Evolutionary conservation across 1,140 invertebrate genomes (phyloP).

Genomic region (Vollenhovia emeryi): DNA sequence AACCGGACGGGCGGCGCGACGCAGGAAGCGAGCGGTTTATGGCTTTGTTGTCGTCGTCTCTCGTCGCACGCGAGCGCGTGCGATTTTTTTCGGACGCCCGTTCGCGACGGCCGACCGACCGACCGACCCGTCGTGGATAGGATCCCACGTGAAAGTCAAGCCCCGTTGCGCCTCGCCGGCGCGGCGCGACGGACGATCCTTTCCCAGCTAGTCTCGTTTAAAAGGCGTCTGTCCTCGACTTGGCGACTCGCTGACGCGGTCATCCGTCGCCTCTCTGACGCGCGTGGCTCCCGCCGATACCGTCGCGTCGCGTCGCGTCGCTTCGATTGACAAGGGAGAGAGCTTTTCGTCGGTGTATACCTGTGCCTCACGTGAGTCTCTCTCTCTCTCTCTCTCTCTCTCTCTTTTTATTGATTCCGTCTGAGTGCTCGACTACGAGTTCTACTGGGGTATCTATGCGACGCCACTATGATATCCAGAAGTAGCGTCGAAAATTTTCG

Average conservation of each 20-base stretch:
- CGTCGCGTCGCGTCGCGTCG: constrained; percentile 1
- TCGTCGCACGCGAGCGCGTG: neutral
- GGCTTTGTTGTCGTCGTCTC: constrained; percentile 36
- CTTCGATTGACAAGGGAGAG: constrained; percentile 36
- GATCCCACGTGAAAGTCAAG: constrained; percentile 53
- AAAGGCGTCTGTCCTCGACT: constrained; percentile 66
- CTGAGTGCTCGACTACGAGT: neutral
- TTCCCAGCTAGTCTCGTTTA: constrained; percentile 62
- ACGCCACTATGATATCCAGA: neutral
- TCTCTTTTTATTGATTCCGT: constrained; percentile 20
- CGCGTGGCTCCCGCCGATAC: constrained; percentile 22
- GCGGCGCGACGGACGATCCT: constrained; percentile 40
- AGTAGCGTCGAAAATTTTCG: neutral
- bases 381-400: neutral
- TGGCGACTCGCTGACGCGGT: constrained; percentile 66
- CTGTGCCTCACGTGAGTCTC: constrained; percentile 6
- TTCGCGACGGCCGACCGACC: too few relatives aligned
- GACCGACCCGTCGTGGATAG: neutral
- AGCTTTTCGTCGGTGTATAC: neutral
- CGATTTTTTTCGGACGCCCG: constrained; percentile 40
- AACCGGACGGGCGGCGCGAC: constrained; percentile 26
- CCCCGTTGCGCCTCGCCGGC: constrained; percentile 27
- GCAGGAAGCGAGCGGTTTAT: constrained; percentile 51
- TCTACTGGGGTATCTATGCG: neutral
- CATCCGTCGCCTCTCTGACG: constrained; percentile 64